These are phyloP conservation scores for Myiothlypis coronata DNA, from an alignment of 2,797 vertebrate genomes.

Conservation along the genomic window DNA sequence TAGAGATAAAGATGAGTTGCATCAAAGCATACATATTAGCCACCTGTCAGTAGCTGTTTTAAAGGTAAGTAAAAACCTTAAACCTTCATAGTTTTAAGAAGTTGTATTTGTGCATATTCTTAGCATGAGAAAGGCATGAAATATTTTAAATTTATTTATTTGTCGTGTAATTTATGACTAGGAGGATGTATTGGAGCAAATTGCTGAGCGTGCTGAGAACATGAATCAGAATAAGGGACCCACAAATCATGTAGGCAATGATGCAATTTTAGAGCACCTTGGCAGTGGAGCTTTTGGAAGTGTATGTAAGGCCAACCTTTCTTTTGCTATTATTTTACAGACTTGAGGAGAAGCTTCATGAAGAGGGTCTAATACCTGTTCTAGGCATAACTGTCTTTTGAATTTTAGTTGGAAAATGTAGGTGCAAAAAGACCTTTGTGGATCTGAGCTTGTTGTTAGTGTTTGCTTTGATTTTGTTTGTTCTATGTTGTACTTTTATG, in stretches of 20 bases:
- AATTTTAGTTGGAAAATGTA: not conserved
- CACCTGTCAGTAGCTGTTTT: not conserved
- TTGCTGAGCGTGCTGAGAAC: slow-evolving; percentile 82
- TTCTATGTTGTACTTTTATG: not conserved
- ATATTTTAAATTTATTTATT: not conserved
- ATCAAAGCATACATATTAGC: not conserved
- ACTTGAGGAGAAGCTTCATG: not conserved
- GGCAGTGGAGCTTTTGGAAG: slow-evolving; percentile 90
- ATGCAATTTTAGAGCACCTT: slow-evolving; percentile 86
- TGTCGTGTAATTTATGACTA: slow-evolving; percentile 50
- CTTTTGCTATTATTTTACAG: not conserved
- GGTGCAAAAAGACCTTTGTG: not conserved
- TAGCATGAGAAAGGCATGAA: not conserved
- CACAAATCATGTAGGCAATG: slow-evolving; percentile 82
- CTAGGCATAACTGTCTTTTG: not conserved
- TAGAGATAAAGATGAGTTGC: not conserved
- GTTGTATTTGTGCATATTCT: not conserved
- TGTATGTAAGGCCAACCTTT: slow-evolving; percentile 84
- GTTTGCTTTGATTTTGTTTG: not conserved
- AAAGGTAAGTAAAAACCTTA: slow-evolving; percentile 71
- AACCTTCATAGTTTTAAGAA: not conserved
- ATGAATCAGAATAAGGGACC: slow-evolving; percentile 87
- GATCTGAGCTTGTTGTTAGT: not conserved
- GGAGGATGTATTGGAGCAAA: slow-evolving; percentile 82
- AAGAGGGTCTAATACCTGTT: not conserved